Evolutionary conservation across 2,797 vertebrate species (phyloP).

Genomic region (Acanthurus leucopareius): DNA sequence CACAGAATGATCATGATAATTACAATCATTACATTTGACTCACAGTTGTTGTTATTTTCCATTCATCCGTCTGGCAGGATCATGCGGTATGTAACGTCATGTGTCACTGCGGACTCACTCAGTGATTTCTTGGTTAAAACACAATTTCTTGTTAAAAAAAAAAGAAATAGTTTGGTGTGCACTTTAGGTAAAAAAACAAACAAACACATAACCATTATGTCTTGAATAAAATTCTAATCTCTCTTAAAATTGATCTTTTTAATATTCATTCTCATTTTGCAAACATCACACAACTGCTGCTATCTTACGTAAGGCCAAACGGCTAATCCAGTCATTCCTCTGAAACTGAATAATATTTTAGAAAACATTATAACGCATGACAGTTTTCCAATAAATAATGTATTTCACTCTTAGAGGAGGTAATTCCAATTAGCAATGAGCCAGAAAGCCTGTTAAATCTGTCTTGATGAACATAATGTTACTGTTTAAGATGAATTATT

Average conservation of each 20-base stretch:
- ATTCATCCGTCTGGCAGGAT: constrained; percentile 9
- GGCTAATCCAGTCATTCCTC: constrained; percentile 43
- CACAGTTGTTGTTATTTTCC: constrained; percentile 10
- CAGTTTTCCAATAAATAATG: constrained; percentile 42
- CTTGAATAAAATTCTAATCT: constrained; percentile 22
- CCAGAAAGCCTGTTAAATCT: constrained; percentile 29
- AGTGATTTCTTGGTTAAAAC: not conserved
- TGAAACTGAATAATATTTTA: constrained; percentile 25
- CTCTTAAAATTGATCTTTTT: constrained; percentile 7
- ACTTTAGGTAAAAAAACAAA: no score
- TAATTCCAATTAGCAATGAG: constrained; percentile 36
- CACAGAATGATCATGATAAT: constrained; percentile 37
- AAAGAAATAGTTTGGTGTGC: no score
- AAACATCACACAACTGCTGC: constrained; percentile 22
- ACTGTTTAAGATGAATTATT: constrained; percentile 43
- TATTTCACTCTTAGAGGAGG: constrained; percentile 24
- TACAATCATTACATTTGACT: constrained; percentile 31
- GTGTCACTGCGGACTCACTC: no score
- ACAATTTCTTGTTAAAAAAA: constrained; percentile 12
- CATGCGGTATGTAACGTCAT: no score
- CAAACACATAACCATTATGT: no score
- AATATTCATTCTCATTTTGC: constrained; percentile 37
- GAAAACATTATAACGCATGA: constrained; percentile 46
- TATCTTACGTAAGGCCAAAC: constrained; percentile 41
- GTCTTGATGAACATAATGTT: constrained; percentile 36